Base-by-base conservation (phyloP, 1,140 invertebrate genomes). In the Drosophila sulfurigaster region DNA sequence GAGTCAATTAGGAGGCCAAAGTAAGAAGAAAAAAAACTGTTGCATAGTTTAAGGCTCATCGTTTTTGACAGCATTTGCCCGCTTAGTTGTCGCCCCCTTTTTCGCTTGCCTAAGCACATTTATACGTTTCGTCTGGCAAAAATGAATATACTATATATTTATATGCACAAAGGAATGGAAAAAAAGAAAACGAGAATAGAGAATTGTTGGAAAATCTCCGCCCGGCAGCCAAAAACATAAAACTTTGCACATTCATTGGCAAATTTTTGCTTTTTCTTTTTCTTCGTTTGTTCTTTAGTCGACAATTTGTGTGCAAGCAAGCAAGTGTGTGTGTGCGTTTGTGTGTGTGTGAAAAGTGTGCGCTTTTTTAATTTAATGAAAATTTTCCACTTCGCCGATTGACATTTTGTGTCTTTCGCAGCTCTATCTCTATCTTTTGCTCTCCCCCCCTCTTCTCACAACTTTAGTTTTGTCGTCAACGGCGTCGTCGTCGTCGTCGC, bases 361-460 rank as follows among this genome's bases (percentile, higher is more conserved):
- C 81, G 83, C 86, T 91, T 91, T 89, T 91, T 88, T 85, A 91
- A 91, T 91, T 91, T 91, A 91, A 91, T 91, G 88, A 91, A 91
- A 91, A 91, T 91, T 91, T 91, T 91, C 88, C 88, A 88, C 88
- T 91, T 91, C 82, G 88, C 86, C 88, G 88, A 91, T 91, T 91
- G 88, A 91, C 88, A 91, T 83, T 91, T 87, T 91, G 69, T 82
- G 79, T 90, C 75, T 75, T 65, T 83, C 65, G 77, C 74, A 45
- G 73, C 58, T 25, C 20, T 77, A 60, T 58, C 30, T 43, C 60
- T 60, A 45, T 20, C 43, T 25, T 25, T 25, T 25, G 7, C 35
- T 54, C 38, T 35, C 32, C 10, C 6, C 15, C 13, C 32, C 52
- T 2, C 1, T 52, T n/a, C 5, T 38, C 35, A 46, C 43, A 46